A percentile compares a stretch with the other conserved stretches of the same genome.
Evolutionary conservation across 35 echinoderm and acorn worm species (phyloP).

Genomic region (Lytechinus variegatus): DNA sequence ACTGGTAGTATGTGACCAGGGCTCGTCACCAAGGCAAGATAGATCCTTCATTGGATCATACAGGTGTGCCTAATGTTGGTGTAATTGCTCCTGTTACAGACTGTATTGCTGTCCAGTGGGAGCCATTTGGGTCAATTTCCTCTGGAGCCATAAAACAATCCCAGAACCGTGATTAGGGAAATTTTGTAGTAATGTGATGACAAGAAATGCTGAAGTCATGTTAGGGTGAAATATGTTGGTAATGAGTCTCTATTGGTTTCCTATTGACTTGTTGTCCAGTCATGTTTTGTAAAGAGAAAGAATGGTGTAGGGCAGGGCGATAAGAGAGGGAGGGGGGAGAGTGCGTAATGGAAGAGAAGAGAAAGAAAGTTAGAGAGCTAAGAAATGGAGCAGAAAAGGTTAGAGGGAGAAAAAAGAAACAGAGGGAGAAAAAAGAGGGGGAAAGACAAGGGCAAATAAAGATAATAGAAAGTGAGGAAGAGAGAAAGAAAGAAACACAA

Average conservation of each 20-base stretch:
- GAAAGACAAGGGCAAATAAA: background rate
- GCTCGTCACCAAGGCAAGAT: background rate
- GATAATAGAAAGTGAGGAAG: background rate
- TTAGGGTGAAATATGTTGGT: background rate
- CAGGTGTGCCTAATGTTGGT: background rate
- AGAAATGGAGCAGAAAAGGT: background rate
- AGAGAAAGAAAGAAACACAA: background rate
- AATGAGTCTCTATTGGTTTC: background rate
- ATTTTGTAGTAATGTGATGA: background rate
- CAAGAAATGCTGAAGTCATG: background rate
- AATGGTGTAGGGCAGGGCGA: background rate
- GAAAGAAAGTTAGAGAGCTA: background rate
- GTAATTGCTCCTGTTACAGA: background rate
- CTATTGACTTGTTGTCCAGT: background rate
- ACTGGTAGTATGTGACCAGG: too few relatives aligned
- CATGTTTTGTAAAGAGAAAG: background rate
- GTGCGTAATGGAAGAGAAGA: background rate
- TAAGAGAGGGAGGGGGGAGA: background rate
- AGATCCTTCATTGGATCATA: background rate
- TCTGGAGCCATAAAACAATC: background rate
- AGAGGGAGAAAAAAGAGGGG: background rate
- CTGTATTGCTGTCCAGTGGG: background rate
- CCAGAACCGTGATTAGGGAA: background rate
- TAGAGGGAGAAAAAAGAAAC: background rate
- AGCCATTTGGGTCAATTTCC: background rate